phyloP scores from a whole-genome alignment of 2,113 vertebrate species.

The Xiphophorus maculatus region DNA sequence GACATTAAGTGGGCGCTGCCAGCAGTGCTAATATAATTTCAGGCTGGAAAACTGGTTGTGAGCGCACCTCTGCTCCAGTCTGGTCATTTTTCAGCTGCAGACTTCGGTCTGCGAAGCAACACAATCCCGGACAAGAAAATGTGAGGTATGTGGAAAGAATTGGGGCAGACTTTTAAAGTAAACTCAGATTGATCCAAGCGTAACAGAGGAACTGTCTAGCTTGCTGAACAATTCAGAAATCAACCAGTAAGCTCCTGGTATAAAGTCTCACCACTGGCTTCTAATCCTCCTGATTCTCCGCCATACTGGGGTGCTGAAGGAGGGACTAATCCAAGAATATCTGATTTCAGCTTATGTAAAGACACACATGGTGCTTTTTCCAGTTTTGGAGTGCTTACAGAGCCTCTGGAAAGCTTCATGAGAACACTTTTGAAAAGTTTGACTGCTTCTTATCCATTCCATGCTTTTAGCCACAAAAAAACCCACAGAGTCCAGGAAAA shows the following conservation, averaged over 20 bases:
- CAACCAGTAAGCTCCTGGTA: constrained; percentile 30
- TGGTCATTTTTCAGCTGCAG: constrained; percentile 39
- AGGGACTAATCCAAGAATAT: constrained; percentile 32
- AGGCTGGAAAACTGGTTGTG: constrained; percentile 31
- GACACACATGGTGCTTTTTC: constrained; percentile 21
- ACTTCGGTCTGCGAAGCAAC: constrained; percentile 26
- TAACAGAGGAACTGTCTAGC: constrained; percentile 59
- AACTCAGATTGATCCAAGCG: constrained; percentile 70
- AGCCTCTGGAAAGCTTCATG: constrained; percentile 58
- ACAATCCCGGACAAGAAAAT: constrained; percentile 58
- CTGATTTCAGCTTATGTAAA: constrained; percentile 40
- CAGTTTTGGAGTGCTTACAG: constrained; percentile 21
- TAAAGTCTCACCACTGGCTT: constrained; percentile 21
- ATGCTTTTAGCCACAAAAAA: constrained; percentile 61
- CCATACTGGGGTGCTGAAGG: constrained; percentile 11
- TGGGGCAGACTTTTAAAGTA: constrained; percentile 59
- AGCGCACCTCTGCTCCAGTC: constrained; percentile 24
- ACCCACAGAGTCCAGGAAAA: constrained; percentile 58
- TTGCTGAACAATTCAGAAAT: constrained; percentile 53
- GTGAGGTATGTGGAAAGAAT: constrained; percentile 70
- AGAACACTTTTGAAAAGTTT: constrained; percentile 49
- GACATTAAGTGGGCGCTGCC: not conserved
- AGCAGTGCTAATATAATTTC: not conserved
- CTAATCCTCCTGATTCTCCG: constrained; percentile 23
- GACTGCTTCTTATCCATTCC: constrained; percentile 65